phyloP scores from a whole-genome alignment of 2,797 vertebrate genomes.

The Lagocephalus sceleratus region DNA sequence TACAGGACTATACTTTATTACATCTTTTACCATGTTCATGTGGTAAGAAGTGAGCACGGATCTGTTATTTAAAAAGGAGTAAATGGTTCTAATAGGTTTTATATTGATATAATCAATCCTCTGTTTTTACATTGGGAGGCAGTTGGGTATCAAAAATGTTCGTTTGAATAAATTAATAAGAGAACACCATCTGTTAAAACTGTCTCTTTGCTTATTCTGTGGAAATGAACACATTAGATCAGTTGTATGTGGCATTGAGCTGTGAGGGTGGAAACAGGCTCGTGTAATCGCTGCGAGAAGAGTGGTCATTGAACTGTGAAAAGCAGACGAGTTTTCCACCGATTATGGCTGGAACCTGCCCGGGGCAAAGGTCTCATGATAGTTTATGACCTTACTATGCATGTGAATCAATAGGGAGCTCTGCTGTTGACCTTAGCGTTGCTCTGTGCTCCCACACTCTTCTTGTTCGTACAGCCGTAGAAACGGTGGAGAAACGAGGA shows the following conservation, averaged over 20 bases:
- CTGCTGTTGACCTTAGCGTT: conserved; percentile 52
- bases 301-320: conserved; percentile 65
- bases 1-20: no score
- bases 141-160: no score
- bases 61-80: no score
- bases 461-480: background rate
- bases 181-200: no score
- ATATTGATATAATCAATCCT: no score
- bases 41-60: no score
- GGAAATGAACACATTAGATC: conserved; percentile 54
- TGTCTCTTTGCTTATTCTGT: background rate
- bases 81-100: conserved; percentile 3
- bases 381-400: conserved; percentile 55
- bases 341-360: conserved; percentile 64
- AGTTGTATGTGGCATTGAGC: conserved; percentile 55
- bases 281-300: conserved; percentile 57
- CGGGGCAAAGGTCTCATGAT: conserved; percentile 63
- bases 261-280: conserved; percentile 41
- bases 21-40: no score
- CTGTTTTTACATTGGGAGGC: no score
- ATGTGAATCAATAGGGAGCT: conserved; percentile 61
- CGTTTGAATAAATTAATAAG: no score
- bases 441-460: conserved; percentile 1
- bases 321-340: conserved; percentile 58
- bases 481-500: no score